Conservation (phyloP, 2,888 invertebrate species). For the Esperia sulphurella region DNA sequence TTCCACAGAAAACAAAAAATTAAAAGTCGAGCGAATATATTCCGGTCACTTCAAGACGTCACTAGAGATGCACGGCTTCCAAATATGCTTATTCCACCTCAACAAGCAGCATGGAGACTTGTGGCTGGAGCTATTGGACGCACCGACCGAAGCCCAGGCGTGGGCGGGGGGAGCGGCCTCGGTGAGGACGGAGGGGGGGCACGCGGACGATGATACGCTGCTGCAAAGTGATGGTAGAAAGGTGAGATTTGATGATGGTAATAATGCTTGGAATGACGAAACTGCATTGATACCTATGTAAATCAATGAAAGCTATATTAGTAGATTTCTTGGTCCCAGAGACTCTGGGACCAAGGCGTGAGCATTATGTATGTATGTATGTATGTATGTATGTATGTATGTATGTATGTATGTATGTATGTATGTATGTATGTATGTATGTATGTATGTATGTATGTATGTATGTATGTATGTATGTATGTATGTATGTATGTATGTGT, state of each 20-base stretch:
- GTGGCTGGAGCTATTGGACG: constrained; percentile 79
- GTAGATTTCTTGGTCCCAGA: too few species aligned
- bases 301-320: too few species aligned
- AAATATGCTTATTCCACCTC: constrained; percentile 83
- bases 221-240: constrained; percentile 39
- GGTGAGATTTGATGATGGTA: constrained; percentile 31
- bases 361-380: too few species aligned
- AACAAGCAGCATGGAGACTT: constrained; percentile 53
- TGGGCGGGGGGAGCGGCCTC: constrained; percentile 76
- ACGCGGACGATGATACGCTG: constrained; percentile 47
- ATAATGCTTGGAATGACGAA: too few species aligned
- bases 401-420: too few species aligned
- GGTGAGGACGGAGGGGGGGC: constrained; percentile 28
- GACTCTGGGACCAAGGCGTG: too few species aligned
- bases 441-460: too few species aligned
- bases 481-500: too few species aligned
- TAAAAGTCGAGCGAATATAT: constrained; percentile 75
- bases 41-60: constrained; percentile 84
- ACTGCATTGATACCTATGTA: too few species aligned
- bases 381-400: too few species aligned
- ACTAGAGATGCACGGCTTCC: constrained; percentile 87
- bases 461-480: too few species aligned
- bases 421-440: too few species aligned
- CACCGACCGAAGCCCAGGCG: constrained; percentile 74
- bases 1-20: constrained; percentile 55